Evolutionary conservation across 2,797 vertebrate species (phyloP).

Genomic region (Lepus oiostolus): DNA sequence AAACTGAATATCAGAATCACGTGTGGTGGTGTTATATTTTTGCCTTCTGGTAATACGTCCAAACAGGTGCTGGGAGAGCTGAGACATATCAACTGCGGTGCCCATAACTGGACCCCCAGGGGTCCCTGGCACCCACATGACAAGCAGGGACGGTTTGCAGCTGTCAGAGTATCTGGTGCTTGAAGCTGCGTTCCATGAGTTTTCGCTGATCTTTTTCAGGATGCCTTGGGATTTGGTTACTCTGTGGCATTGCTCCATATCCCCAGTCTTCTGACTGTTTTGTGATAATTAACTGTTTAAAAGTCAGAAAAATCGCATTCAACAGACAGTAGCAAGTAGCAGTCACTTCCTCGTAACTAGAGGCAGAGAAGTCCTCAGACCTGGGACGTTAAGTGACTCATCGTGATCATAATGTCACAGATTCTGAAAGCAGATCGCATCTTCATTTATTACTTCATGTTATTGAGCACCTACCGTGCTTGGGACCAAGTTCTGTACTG

Average conservation of each 20-base stretch:
- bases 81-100: neutral
- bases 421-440: neutral
- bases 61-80: constrained; percentile 63
- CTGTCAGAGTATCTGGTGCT: constrained; percentile 52
- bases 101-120: neutral
- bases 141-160: constrained; percentile 23
- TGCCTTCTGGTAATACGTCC: neutral
- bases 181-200: neutral
- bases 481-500: neutral
- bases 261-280: constrained; percentile 27
- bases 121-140: neutral
- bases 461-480: neutral
- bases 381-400: neutral
- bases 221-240: constrained; percentile 20
- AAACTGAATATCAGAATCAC: constrained; percentile 80
- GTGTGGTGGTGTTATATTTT: neutral
- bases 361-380: neutral
- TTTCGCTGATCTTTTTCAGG: neutral
- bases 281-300: neutral
- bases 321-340: neutral
- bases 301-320: neutral
- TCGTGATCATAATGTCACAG: neutral
- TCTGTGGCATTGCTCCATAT: neutral
- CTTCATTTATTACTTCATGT: neutral
- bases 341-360: neutral